Conservation (phyloP, 2,797 vertebrate genomes). For the Sebastes steindachneri region DNA sequence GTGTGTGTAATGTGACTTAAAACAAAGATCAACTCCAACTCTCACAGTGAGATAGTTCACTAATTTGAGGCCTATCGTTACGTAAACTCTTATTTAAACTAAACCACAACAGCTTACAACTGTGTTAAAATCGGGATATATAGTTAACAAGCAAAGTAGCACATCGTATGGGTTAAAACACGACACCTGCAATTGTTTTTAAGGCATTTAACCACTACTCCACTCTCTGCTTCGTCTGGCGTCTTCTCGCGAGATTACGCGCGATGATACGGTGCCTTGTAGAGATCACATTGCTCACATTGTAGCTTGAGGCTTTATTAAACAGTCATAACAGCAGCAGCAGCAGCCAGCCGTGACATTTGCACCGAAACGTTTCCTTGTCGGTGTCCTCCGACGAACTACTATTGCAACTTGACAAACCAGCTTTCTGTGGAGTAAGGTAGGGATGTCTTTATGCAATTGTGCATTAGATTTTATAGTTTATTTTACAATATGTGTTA, state of each 20-base stretch:
- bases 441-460: not conserved
- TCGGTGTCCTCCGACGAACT: not conserved
- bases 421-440: not conserved
- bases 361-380: not conserved
- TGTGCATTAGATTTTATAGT: not conserved
- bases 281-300: not conserved
- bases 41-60: not conserved
- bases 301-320: not conserved
- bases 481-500: not conserved
- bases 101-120: not conserved
- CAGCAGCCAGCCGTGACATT: rapidly evolving
- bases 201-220: not conserved
- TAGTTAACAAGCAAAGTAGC: not conserved
- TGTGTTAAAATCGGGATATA: not conserved
- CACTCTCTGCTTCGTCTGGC: not conserved
- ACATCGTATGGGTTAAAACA: rapidly evolving
- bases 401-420: not conserved
- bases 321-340: not conserved
- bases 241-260: constrained; percentile 42
- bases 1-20: not conserved
- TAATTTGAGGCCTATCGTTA: not conserved
- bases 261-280: not conserved
- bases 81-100: not conserved
- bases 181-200: not conserved
- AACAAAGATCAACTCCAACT: not conserved